phyloP scores from a whole-genome alignment of 2,113 vertebrate species.

The Abramis brama region DNA sequence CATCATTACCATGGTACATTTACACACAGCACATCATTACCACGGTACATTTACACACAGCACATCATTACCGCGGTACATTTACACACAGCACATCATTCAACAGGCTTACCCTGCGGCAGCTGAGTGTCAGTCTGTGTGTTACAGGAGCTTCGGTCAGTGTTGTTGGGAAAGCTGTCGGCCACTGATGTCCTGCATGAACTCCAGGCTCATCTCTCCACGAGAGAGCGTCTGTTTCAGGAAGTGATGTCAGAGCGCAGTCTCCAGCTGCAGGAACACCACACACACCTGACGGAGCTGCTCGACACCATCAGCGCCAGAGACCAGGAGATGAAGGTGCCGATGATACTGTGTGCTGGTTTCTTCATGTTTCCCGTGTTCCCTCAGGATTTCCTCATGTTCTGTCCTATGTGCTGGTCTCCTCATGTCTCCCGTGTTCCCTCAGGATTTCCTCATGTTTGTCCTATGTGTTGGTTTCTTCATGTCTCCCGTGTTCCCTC shows the following conservation, averaged over 20 bases:
- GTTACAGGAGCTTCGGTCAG: slow-evolving; percentile 4
- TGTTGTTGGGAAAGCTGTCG: slow-evolving; percentile 78
- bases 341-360: background rate
- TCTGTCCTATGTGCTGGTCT: background rate
- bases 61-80: no score
- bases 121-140: background rate
- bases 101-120: no score
- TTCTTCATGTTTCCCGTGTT: no score
- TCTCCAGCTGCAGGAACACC: slow-evolving; percentile 79
- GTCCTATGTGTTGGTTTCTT: background rate
- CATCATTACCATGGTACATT: no score
- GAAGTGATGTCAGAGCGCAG: slow-evolving; percentile 84
- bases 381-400: no score
- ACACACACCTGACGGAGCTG: slow-evolving; percentile 83
- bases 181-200: slow-evolving; percentile 79
- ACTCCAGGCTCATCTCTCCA: slow-evolving; percentile 82
- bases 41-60: no score
- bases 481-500: no score
- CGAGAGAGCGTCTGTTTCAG: slow-evolving; percentile 89
- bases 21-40: no score
- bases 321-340: slow-evolving; percentile 85
- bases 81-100: no score
- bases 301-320: slow-evolving; percentile 81
- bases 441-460: background rate
- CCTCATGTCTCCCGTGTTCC: no score